Evolutionary conservation across 2,797 vertebrate genomes (phyloP), one percentile per base, ranked within the genome.

Genomic region (Myotis planiceps): DNA sequence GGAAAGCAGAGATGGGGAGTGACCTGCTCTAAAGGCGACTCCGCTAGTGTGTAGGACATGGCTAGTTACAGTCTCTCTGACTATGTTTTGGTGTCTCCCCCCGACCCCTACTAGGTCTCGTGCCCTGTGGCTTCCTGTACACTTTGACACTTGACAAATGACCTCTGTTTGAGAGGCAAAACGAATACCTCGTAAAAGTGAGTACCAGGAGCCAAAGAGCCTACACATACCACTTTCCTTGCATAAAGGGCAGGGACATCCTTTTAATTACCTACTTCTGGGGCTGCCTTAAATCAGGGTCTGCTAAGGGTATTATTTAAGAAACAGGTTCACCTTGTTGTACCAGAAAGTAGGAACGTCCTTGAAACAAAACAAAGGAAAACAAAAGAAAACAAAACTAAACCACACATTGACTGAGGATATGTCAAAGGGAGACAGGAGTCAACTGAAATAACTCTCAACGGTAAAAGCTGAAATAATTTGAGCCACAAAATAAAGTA

Each of bases 101-200:
- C 39, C 42, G 9, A 42, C 9, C 42, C 9, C 42, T 42, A 42
- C 9, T 42, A 42, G 42, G 42, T 42, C 42, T 42, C 25, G 2
- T 85, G n/a, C 63, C 60, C 18, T 14, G 0, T 75, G 66, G 49
- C 29, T 95, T 76, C 39, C 27, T 86, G 34, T 53, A 34, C 42
- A 29, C 47, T 76, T 81, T 85, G 86, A 47, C 6, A 34, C 14
- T 63, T 90, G 78, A 75, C 12, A 49, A 29, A 74, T 51, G 89
- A 94, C 68, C 37, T 91, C 34, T 55, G 39, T 79, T 83, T 90
- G 76, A 88, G 39, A 92, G 23, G 29, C 49, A 93, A 95, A 92
- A 42, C 25, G 60, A 69, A 86, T 63, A 42, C 42, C 29, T 78
- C 12, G 25, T 42, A 45, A 76, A 80, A 92, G 69, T 63, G 34